Evolutionary conservation across 2,113 vertebrate genomes (phyloP).

Genomic region (Bufo bufo): DNA sequence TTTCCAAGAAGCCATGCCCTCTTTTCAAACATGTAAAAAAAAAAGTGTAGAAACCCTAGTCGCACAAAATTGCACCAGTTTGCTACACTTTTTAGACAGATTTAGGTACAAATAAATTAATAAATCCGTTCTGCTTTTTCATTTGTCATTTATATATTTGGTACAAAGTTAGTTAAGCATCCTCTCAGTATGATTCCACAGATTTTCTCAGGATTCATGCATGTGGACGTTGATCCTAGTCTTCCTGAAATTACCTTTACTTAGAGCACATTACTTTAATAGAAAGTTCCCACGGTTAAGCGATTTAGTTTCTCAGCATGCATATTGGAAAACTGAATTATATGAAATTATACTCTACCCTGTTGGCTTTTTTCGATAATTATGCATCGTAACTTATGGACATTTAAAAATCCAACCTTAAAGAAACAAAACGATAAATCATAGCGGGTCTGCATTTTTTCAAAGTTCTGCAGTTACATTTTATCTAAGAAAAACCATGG

Average conservation of each 20-base stretch:
- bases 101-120: no score
- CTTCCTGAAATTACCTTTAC: neutral
- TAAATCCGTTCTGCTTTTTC: neutral
- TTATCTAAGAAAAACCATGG: slow-evolving; percentile 3
- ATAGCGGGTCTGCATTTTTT: no score
- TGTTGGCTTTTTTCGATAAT: neutral
- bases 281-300: neutral
- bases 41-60: no score
- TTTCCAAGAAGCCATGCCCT: no score
- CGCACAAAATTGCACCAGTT: no score
- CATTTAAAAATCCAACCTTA: neutral
- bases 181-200: no score
- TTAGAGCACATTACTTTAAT: neutral
- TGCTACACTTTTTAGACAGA: no score
- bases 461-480: neutral
- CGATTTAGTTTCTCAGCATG: neutral
- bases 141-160: no score
- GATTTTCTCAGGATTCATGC: no score
- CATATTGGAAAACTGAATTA: neutral
- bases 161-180: neutral
- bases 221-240: no score
- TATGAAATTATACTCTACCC: neutral
- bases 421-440: neutral
- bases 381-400: neutral
- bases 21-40: no score